These are phyloP conservation scores for Pachycephala philippinensis DNA, from an alignment of 2,113 vertebrate species.

Conservation along the genomic window DNA sequence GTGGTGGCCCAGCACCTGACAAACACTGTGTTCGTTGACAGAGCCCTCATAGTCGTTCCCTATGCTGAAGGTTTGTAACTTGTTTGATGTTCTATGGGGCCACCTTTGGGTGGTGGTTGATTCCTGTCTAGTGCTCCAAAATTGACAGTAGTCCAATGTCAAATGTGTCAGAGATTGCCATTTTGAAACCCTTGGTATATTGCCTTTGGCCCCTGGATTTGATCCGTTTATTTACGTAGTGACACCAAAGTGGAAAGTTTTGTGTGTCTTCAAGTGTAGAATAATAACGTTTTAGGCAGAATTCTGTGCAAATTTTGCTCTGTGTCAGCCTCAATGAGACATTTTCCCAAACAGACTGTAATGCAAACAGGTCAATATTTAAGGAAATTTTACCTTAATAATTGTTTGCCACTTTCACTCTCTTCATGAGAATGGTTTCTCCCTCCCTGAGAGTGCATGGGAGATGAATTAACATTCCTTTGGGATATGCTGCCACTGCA, in stretches of 20 bases:
- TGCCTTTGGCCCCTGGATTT: constrained; percentile 33
- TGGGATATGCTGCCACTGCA: neutral
- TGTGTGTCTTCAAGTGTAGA: neutral
- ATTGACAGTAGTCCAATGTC: constrained; percentile 40
- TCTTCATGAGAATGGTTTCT: constrained; percentile 26
- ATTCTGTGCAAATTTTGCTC: constrained; percentile 8
- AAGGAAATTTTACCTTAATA: neutral
- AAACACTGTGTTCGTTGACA: constrained; percentile 99
- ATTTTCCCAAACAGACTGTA: neutral
- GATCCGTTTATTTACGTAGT: neutral
- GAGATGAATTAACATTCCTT: neutral
- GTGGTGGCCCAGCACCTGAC: constrained; percentile 99
- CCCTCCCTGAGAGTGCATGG: neutral
- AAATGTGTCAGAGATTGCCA: neutral
- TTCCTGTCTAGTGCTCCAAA: constrained; percentile 57
- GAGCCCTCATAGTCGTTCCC: constrained; percentile 98
- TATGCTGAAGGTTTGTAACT: constrained; percentile 98
- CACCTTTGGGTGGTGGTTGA: constrained; percentile 46
- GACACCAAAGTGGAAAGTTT: neutral
- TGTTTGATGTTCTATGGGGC: constrained; percentile 70
- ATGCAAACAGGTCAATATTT: neutral
- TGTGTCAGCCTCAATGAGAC: neutral
- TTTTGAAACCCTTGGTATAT: constrained; percentile 83
- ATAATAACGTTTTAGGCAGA: neutral
- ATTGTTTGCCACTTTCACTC: neutral